Evolutionary conservation across 92 coral and sea anemone species (phyloP).

Genomic region (Anthopleura xanthogrammica): DNA sequence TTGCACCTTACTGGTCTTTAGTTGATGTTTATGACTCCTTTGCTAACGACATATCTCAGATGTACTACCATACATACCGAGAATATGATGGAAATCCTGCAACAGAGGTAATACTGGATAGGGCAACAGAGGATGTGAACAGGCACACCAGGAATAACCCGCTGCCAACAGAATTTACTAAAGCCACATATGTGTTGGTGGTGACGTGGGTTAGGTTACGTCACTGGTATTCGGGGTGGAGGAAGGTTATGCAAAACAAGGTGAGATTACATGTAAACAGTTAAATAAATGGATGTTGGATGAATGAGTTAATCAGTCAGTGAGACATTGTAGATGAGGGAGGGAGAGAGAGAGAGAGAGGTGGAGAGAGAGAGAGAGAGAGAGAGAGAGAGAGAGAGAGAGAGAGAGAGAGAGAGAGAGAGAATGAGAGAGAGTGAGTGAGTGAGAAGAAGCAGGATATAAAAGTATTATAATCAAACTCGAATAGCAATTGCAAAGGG

Average conservation of each 20-base stretch:
- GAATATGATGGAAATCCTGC: conserved; percentile 3
- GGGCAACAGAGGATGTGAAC: conserved; percentile 33
- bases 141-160: background rate
- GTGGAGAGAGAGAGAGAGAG: too few relatives aligned
- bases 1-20: conserved; percentile 56
- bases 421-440: too few relatives aligned
- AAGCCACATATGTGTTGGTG: conserved; percentile 46
- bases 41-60: conserved; percentile 24
- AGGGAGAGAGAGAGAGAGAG: too few relatives aligned
- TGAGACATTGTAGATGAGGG: too few relatives aligned
- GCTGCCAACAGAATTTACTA: conserved; percentile 29
- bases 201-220: conserved; percentile 55
- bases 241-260: background rate
- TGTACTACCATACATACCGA: conserved; percentile 38
- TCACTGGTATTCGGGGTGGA: conserved; percentile 15
- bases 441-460: too few relatives aligned
- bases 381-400: too few relatives aligned
- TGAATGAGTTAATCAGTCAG: too few relatives aligned
- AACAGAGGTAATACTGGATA: background rate
- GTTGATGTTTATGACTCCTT: conserved; percentile 11
- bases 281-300: too few relatives aligned
- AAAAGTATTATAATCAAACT: too few relatives aligned
- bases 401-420: too few relatives aligned
- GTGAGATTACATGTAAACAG: background rate
- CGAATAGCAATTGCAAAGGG: too few relatives aligned